Conservation (phyloP, 2,113 vertebrate species). For the Melanocharis versteri region DNA sequence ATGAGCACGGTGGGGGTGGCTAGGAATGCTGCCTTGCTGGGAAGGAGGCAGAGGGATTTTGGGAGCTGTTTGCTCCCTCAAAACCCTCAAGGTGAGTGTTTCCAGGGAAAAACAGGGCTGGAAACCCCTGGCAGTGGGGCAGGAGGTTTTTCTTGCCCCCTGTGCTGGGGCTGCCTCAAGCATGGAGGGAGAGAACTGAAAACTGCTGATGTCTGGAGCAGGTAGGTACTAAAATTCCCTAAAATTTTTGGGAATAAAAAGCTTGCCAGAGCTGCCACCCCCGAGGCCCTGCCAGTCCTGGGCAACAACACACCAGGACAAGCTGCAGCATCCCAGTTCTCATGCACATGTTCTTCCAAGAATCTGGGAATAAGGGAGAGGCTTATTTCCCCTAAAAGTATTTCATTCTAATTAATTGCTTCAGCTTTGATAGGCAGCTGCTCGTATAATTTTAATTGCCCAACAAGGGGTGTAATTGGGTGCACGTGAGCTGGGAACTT, state of each 20-base stretch:
- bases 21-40: background rate
- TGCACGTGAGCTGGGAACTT: background rate
- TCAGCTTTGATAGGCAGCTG: background rate
- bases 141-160: no score
- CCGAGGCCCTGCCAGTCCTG: rapidly evolving
- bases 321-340: background rate
- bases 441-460: background rate
- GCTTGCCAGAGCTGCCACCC: background rate
- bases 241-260: background rate
- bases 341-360: rapidly evolving
- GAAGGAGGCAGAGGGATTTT: background rate
- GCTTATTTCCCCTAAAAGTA: background rate
- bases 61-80: background rate
- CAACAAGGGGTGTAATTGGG: background rate
- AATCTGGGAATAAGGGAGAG: background rate
- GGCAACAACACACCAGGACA: rapidly evolving
- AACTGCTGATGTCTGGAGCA: background rate
- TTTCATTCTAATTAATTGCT: constrained; percentile 15
- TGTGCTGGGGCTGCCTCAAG: background rate
- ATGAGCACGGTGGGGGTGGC: background rate
- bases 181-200: background rate
- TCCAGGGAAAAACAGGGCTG: rapidly evolving
- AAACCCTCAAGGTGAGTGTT: background rate
- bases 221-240: background rate
- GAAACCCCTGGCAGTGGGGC: rapidly evolving